Evolutionary conservation across 2,888 invertebrate species (phyloP), one percentile per base, ranked within the genome.

Genomic region (Myathropa florea): DNA sequence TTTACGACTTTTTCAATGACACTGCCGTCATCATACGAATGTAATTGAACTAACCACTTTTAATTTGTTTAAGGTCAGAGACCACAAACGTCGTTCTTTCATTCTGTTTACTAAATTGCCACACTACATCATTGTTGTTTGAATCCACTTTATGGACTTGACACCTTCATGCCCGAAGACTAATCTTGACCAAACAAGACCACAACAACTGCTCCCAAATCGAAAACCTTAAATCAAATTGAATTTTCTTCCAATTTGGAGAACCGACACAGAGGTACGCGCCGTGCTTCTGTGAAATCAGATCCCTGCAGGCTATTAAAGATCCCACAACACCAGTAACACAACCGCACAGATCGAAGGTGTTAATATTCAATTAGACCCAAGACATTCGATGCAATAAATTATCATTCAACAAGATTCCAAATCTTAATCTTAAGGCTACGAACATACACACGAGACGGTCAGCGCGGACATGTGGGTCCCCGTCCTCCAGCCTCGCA

Each of bases 321-420:
- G 59, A 36, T 68, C 33, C 77, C 67, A n/a, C 70, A 76, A 18
- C 55, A 80, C 67, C 64, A 76, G 76, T 64, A 82, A 75, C 57
- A 75, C 71, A 83, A 79, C 71, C 83, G 24, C 75, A 79, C 75
- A 78, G 82, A 86, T 86, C 83, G 82, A 91, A 92, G 91, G 91
- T 92, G 91, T 92, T 92, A 92, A 92, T 92, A 92, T 92, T 92
- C 91, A 92, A 92, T 92, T 92, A 92, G 92, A 92, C 83, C 86
- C 83, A 65, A 86, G 86, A 83, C 86, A 79, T 79, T 79, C 70
- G 57, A 65, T 57, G 78, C 73, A 59, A 86, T 86, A 86, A 86
- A 86, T 86, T 86, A 86, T 86, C 73, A 72, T 64, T 82, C 78
- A 86, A 83, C 83, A 77, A 83, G 86, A 85, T 81, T 85, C 63